These are phyloP conservation scores for Hycleus cichorii DNA, from an alignment of 1,140 invertebrate genomes.

Conservation along the genomic window DNA sequence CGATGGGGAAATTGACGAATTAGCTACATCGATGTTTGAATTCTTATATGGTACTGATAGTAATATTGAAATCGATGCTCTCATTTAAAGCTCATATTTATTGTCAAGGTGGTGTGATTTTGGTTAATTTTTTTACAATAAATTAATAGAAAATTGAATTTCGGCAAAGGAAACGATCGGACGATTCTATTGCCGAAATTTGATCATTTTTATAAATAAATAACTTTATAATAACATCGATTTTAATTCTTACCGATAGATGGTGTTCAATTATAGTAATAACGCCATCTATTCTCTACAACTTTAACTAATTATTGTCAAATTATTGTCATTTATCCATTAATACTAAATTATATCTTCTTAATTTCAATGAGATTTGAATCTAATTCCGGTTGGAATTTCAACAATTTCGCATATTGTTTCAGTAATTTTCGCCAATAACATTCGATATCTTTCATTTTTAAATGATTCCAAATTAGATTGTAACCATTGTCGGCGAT, in stretches of 20 bases:
- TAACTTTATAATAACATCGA: no score
- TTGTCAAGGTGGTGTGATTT: background rate
- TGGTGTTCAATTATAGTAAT: no score
- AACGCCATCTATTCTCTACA: no score
- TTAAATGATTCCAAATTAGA: conserved; percentile 79
- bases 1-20: conserved; percentile 45
- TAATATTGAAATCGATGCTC: conserved; percentile 44
- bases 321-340: conserved; percentile 8
- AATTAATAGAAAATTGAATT: no score
- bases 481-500: conserved; percentile 78
- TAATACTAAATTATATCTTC: background rate
- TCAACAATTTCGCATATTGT: conserved; percentile 69
- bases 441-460: conserved; percentile 72
- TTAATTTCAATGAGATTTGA: conserved; percentile 47
- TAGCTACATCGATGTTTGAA: conserved; percentile 49
- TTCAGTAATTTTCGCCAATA: conserved; percentile 82
- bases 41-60: conserved; percentile 47
- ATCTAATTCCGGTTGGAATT: conserved; percentile 57
- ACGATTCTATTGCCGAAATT: no score
- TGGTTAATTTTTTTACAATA: no score
- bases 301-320: background rate
- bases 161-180: no score
- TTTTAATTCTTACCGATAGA: no score
- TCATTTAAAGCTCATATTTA: conserved; percentile 4
- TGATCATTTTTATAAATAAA: no score